Base-by-base conservation (phyloP, 2,797 vertebrate genomes). In the Cossypha caffra region DNA sequence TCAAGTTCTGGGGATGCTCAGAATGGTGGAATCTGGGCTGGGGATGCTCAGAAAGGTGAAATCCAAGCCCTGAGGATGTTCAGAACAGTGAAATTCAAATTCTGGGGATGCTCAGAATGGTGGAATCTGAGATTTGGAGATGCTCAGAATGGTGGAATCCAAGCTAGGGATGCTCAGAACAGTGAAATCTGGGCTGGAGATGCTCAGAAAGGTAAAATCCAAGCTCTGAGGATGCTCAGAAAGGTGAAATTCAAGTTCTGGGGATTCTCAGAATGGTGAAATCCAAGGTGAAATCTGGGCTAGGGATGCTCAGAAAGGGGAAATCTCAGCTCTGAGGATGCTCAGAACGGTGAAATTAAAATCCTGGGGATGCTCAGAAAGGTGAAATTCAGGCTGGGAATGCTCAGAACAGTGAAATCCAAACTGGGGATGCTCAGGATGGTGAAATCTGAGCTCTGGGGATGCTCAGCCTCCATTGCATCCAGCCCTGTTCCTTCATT, bases 1-100 rank as follows among this genome's bases (percentile, higher is more conserved):
- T 4, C 1, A 0, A 1, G 23, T 7, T 69, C 35, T 69, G 21
- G 11, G 11, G 48, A 6, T 52, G 6, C 15, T n/a, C 21, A 69
- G 37, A 54, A 24, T 0, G 0, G 12, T 25, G 33, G 21, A 7
- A 37, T 48, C 18, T 0, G 1, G 0, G 8, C 48, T 48, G 21
- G 17, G 43, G 38, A 7, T 71, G 5, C 28, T n/a, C 16, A 69
- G 37, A 42, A 25, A 0, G 0, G 9, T 19, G 26, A 16, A 7
- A 50, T 48, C 10, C 0, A 1, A 0, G 29, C 9, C 24, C 26
- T 61, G 28, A 20, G 20, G 42, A 14, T 31, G 5, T 4, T 35
- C 42, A 57, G n/a, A 57, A 11, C 0, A 0, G 19, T 10, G 52
- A 11, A 4, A 31, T 47, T 16, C 1, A 3, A 5, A 6, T 3